Evolutionary conservation across 2,888 invertebrate genomes (phyloP).

Genomic region (Dascillus cervinus): DNA sequence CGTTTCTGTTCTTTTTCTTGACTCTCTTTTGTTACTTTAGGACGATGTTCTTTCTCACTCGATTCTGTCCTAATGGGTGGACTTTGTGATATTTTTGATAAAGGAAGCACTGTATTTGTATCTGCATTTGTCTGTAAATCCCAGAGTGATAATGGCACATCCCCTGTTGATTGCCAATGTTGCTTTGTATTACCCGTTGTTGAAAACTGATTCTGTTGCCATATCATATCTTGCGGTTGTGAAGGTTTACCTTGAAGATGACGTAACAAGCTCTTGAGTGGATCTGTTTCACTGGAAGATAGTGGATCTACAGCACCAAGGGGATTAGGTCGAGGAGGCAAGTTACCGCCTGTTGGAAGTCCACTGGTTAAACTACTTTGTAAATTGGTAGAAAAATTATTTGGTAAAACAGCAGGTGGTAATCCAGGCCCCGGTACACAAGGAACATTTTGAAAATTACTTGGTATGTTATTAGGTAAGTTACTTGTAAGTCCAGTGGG

Average conservation of each 20-base stretch:
- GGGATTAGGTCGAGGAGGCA: constrained; percentile 24
- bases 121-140: constrained; percentile 26
- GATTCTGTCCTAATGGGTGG: constrained; percentile 8
- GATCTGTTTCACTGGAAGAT: constrained; percentile 37
- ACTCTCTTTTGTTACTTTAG: constrained; percentile 31
- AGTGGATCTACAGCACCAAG: constrained; percentile 21
- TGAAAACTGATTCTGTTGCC: constrained; percentile 36
- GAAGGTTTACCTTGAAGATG: constrained; percentile 39
- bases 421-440: too few species aligned
- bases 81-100: constrained; percentile 9
- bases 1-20: constrained; percentile 45
- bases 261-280: constrained; percentile 45
- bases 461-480: too few species aligned
- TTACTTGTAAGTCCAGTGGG: constrained; percentile 40
- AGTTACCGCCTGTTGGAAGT: constrained; percentile 9
- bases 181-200: constrained; percentile 18
- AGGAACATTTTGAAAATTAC: too few species aligned
- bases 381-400: constrained; percentile 11
- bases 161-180: constrained; percentile 21
- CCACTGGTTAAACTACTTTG: too few species aligned
- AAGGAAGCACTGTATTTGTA: constrained; percentile 14
- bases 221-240: constrained; percentile 27
- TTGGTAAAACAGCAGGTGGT: constrained; percentile 9
- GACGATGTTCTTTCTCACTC: constrained; percentile 21
- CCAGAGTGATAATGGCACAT: constrained; percentile 35